Conservation (phyloP, 2,888 invertebrate species). For the Ecliptopera silaceata region DNA sequence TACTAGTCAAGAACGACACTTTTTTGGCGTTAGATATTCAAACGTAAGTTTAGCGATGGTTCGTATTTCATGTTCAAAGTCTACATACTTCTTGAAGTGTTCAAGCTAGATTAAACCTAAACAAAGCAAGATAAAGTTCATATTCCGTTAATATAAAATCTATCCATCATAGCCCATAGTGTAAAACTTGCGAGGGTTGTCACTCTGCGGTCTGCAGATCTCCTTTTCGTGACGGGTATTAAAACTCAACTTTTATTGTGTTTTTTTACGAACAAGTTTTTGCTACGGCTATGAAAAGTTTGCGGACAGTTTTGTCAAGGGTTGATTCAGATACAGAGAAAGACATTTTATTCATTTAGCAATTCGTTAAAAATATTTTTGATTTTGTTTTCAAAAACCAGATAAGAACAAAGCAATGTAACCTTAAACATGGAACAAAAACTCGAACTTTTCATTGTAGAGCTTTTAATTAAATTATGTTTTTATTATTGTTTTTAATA, state of each 20-base stretch:
- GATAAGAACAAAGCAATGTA: background rate
- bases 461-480: too few species aligned
- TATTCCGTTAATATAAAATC: background rate
- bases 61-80: conserved; percentile 1
- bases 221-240: conserved; percentile 31
- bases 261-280: conserved; percentile 25
- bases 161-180: conserved; percentile 1
- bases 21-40: conserved; percentile 2
- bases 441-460: too few species aligned
- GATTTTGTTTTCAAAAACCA: background rate
- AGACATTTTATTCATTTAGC: background rate
- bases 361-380: background rate
- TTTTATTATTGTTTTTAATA: too few species aligned
- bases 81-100: background rate
- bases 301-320: conserved; percentile 9
- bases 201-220: conserved; percentile 37
- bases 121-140: background rate
- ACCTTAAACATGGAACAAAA: too few species aligned
- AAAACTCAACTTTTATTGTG: conserved; percentile 32
- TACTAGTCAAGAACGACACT: background rate
- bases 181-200: conserved; percentile 29
- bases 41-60: conserved; percentile 6
- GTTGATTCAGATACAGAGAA: conserved; percentile 6
- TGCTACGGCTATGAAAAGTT: conserved; percentile 15
- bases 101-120: conserved; percentile 1